Evolutionary conservation across 2,888 invertebrate genomes (phyloP).

Genomic region (Aethes cnicana): DNA sequence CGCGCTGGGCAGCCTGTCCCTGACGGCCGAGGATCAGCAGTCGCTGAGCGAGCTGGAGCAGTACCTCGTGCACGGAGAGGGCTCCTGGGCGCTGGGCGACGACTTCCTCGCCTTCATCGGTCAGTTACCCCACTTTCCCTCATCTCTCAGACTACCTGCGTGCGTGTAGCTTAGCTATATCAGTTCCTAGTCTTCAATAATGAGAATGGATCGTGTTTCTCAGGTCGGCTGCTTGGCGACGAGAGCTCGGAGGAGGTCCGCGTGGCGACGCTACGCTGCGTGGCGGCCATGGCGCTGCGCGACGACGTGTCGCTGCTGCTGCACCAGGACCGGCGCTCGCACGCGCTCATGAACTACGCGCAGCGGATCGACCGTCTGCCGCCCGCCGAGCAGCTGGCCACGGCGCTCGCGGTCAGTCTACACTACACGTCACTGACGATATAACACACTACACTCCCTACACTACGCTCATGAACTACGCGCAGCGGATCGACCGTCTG

Average conservation of each 20-base stretch:
- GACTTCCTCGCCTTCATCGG: conserved; percentile 92
- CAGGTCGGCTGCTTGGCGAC: conserved; percentile 85
- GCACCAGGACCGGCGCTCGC: conserved; percentile 94
- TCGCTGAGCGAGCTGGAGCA: conserved; percentile 92
- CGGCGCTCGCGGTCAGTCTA: conserved; percentile 92
- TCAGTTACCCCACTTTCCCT: conserved; percentile 44
- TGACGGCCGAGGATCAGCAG: conserved; percentile 88
- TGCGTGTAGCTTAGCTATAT: no score
- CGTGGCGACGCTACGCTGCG: conserved; percentile 85
- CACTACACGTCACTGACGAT: no score
- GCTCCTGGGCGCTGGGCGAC: conserved; percentile 95
- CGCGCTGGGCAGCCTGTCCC: conserved; percentile 85
- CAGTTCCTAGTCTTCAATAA: conserved; percentile 92
- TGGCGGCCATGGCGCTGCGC: conserved; percentile 90
- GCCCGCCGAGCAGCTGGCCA: conserved; percentile 88
- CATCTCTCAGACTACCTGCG: no score
- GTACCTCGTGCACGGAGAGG: conserved; percentile 94
- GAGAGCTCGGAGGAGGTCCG: conserved; percentile 83
- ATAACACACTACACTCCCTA: no score
- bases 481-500: conserved; percentile 89
- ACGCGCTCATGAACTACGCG: conserved; percentile 94
- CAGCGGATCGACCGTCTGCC: conserved; percentile 89
- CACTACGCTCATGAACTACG: conserved; percentile 94
- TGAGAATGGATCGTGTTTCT: conserved; percentile 46
- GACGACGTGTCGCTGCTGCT: conserved; percentile 94